Conservation (phyloP, 2,113 vertebrate genomes). For the Anas platyrhynchos region DNA sequence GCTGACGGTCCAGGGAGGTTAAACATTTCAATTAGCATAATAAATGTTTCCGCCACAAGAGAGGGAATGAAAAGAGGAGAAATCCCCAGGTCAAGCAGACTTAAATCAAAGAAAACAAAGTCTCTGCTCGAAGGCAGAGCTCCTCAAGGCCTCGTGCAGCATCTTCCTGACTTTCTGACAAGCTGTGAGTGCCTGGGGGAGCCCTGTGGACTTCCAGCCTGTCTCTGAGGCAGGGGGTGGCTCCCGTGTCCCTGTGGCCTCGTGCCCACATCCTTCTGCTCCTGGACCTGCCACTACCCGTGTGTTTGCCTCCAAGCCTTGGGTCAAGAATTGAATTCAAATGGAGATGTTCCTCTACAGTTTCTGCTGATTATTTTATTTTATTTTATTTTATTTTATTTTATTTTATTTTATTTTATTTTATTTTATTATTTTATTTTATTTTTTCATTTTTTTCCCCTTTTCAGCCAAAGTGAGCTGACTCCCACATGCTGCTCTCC, state of each 20-base stretch:
- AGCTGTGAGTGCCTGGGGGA: not conserved
- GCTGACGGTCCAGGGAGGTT: not conserved
- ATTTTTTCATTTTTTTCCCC: too few species aligned
- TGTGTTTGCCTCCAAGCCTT: not conserved
- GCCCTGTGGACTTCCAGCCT: not conserved
- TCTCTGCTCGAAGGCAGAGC: not conserved
- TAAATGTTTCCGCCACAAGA: not conserved
- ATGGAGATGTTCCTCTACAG: not conserved
- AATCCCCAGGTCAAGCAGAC: not conserved
- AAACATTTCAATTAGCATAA: not conserved
- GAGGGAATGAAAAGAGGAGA: not conserved
- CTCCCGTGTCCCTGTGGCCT: not conserved
- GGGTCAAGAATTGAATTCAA: not conserved
- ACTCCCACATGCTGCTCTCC: not conserved
- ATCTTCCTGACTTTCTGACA: not conserved
- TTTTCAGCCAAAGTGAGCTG: not conserved
- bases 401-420: not conserved
- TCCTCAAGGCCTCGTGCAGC: not conserved
- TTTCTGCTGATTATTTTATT: not conserved
- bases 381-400: not conserved
- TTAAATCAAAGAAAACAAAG: not conserved
- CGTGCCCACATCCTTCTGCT: not conserved
- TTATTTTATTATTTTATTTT: not conserved
- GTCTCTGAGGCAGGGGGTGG: not conserved
- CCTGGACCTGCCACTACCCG: not conserved